Base-by-base conservation (phyloP, 1,140 invertebrate species). In the Drosophila nikananu region DNA sequence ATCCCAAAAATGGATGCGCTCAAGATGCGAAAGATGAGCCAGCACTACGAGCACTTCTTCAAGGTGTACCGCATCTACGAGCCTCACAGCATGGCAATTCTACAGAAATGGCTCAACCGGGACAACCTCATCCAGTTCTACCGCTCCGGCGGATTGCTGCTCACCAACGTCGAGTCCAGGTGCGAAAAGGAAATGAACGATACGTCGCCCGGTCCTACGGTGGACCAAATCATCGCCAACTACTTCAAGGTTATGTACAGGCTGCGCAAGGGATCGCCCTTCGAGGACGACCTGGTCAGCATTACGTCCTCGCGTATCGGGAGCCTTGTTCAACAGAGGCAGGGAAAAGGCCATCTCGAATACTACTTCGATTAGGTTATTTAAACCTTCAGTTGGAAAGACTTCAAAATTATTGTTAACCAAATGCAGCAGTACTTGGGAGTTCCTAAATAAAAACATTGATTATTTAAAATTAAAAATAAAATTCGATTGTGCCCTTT, bases 71-170 rank as follows among this genome's bases (percentile, higher is more conserved):
- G 72, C 48, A 81, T 81, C 44, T 81, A 82, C 37, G 81, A 90
- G 49, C 61, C 65, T 0, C 70, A 64, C n/a, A 55, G 48, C 21
- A 5, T 48, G 3, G 49, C 71, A 19, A 64, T 71, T 10, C 46
- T 83, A 6, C 27, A 23, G 0, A 90, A 91, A 41, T 90, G 89
- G 89, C 44, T 55, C 2, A 59, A 51, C 10, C 76, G 91, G n/a
- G 89, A 92, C 19, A 63, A 65, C 17, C 27, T 91, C 10, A 68
- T 91, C 10, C 60, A 82, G 23, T 84, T 76, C 37, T 91, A 82
- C 46, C 79, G 75, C 35, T 83, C 42, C 3, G 91, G 84, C 1
- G 91, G 89, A 8, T 57, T 92, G 10, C 32, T 91, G 8, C 32
- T 91, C 9, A 80, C 73, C 8, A 89, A 82, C 46, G 41, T 91